Evolutionary conservation across 2,113 vertebrate genomes (phyloP).

Genomic region (Melierax canorus): DNA sequence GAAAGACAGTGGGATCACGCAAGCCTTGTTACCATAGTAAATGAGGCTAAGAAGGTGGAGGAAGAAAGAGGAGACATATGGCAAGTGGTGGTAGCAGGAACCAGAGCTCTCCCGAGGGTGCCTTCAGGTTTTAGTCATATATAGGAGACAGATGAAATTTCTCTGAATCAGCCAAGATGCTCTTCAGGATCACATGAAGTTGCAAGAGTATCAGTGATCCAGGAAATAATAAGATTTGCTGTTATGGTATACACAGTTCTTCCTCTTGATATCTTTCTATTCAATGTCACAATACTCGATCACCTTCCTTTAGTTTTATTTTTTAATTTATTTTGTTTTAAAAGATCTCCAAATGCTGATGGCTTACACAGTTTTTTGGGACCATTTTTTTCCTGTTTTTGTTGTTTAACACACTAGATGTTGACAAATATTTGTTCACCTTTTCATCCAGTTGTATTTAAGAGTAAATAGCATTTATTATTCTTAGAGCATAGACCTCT

Average conservation of each 20-base stretch:
- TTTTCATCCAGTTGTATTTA: background rate
- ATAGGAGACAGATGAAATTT: background rate
- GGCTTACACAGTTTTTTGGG: background rate
- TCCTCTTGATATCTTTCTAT: background rate
- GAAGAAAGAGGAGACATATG: conserved; percentile 30
- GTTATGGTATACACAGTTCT: background rate
- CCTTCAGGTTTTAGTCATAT: conserved; percentile 1
- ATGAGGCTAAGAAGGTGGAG: conserved; percentile 17
- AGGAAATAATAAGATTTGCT: background rate
- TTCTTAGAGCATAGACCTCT: background rate
- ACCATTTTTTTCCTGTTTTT: background rate
- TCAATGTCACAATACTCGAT: no score
- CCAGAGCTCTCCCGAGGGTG: background rate
- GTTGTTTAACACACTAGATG: background rate
- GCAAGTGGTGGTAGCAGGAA: conserved; percentile 29
- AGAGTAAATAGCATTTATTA: background rate
- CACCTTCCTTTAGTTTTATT: background rate
- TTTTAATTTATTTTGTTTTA: background rate
- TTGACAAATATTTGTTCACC: background rate
- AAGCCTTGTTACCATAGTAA: conserved; percentile 56
- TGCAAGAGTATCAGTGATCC: background rate
- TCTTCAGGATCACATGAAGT: background rate
- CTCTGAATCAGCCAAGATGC: background rate
- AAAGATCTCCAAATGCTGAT: background rate
- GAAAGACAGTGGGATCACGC: background rate